These are phyloP conservation scores for Phaethon lepturus DNA, from an alignment of 2,113 vertebrate species.

Conservation along the genomic window DNA sequence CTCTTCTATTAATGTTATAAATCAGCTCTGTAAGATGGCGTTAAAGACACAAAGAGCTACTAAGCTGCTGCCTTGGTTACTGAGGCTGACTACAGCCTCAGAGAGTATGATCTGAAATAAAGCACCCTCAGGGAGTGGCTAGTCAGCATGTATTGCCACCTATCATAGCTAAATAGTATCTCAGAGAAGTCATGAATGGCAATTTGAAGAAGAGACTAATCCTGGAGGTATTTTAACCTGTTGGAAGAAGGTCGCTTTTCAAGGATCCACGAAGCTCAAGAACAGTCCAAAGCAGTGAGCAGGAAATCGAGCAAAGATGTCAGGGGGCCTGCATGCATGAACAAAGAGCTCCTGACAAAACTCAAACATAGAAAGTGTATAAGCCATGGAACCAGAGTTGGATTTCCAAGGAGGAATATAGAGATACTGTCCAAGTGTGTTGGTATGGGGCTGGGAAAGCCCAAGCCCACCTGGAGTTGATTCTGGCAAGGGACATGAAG, in stretches of 20 bases:
- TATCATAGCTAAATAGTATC: background rate
- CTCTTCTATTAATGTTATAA: background rate
- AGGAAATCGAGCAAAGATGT: background rate
- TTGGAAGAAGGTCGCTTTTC: background rate
- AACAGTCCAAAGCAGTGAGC: background rate
- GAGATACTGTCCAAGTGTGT: background rate
- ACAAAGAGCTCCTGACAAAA: background rate
- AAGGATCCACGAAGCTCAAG: background rate
- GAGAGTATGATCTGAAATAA: background rate
- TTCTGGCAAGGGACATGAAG: background rate
- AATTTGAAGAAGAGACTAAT: background rate
- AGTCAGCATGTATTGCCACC: background rate
- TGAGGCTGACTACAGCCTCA: background rate
- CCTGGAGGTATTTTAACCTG: background rate
- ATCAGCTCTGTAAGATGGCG: background rate
- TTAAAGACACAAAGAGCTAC: background rate
- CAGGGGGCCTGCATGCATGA: background rate
- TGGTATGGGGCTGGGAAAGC: background rate
- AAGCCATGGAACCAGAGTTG: fast-evolving
- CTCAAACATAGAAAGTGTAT: background rate
- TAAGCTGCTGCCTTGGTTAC: background rate
- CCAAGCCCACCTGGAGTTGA: background rate
- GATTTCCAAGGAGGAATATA: background rate
- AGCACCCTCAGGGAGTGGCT: background rate
- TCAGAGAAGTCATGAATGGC: background rate